Evolutionary conservation across 2,113 vertebrate genomes (phyloP), one percentile per base, ranked within the genome.

Genomic region (Ahaetulla prasina): DNA sequence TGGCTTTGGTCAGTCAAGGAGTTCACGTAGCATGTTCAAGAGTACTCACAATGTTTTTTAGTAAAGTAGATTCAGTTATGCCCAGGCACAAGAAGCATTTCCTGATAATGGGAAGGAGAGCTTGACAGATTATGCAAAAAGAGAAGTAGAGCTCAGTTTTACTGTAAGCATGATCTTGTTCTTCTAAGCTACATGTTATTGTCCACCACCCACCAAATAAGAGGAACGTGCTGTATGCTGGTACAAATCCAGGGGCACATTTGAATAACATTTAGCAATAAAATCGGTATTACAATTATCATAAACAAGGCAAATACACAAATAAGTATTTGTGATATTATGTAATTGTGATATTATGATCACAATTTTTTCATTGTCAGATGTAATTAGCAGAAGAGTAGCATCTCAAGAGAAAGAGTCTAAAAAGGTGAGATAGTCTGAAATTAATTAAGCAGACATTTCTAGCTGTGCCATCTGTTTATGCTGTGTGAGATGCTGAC

Each of bases 361-460:
- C 43, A 45, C 50, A n/a, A n/a, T 50, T 27, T 88, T 91, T 94
- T 95, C 85, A 85, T 90, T 95, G 35, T 80, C 74, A 80, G 20
- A 80, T 80, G 35, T 96, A 95, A 95, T 95, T 95, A 95, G 95
- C 95, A 96, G 93, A 80, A 91, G 96, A 96, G 93, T 95, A 96
- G 96, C 95, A 95, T 94, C 94, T 92, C 35, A 43, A 91, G 96
- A 84, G 95, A 93, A 94, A 96, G 95, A 95, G 90, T 92, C 92
- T 95, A 95, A 96, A 96, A 96, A 95, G 96, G 94, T 96, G 94
- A 97, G 96, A 94, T 94, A 96, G 96, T 96, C 95, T 96, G 94
- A 80, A 80, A 97, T 97, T 96, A 97, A 97, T 97, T 96, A 96
- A 96, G 94, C 89, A 95, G 96, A 95, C 95, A 96, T 95, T 97